phyloP scores from a whole-genome alignment of 2,113 vertebrate genomes.

The Hemichromis elongatus region DNA sequence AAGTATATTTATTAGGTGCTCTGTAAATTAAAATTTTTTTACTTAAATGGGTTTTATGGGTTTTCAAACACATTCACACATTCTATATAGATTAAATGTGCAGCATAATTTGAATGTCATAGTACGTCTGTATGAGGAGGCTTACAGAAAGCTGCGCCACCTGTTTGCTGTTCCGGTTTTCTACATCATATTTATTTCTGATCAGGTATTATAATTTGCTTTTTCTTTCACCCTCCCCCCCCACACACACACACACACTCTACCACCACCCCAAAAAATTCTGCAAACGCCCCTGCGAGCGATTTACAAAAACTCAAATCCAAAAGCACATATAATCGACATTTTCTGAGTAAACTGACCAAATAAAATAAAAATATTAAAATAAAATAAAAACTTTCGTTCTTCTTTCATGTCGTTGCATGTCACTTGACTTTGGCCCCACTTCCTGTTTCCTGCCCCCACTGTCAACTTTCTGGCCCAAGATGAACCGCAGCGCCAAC shows the following conservation, averaged over 20 bases:
- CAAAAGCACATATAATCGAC: background rate
- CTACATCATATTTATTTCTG: background rate
- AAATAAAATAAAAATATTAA: background rate
- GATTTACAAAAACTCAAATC: background rate
- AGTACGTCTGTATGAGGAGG: background rate
- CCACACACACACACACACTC: background rate
- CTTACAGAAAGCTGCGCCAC: background rate
- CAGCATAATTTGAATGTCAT: background rate
- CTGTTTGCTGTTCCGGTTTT: background rate
- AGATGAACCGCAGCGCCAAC: background rate
- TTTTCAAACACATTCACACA: background rate
- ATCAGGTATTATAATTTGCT: background rate
- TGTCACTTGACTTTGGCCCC: background rate
- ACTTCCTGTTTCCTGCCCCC: background rate
- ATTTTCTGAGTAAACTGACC: background rate
- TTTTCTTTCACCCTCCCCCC: background rate
- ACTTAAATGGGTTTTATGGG: background rate
- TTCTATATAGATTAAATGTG: background rate
- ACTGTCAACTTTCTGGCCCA: background rate
- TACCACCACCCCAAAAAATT: background rate
- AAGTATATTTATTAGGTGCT: background rate
- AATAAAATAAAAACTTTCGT: background rate
- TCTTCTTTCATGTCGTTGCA: background rate
- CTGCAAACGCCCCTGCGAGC: background rate
- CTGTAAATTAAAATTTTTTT: background rate